A percentile compares a stretch with the other conserved stretches of the same genome.
phyloP scores from a whole-genome alignment of 2,888 invertebrate genomes.

The Mimumesa dahlbomi region DNA sequence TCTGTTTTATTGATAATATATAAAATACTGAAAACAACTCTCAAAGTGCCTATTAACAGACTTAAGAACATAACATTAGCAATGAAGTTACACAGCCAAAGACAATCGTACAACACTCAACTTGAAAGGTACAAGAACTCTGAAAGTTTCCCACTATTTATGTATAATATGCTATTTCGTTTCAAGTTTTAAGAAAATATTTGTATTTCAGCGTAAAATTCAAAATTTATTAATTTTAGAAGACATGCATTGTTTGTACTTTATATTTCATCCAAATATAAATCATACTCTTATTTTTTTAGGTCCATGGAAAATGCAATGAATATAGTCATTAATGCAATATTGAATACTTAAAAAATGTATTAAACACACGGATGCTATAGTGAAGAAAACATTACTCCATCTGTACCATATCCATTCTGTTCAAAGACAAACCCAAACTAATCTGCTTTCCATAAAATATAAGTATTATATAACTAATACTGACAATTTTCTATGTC shows the following conservation, averaged over 20 bases:
- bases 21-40: conserved; percentile 28
- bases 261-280: background rate
- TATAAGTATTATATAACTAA: background rate
- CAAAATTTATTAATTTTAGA: too few relatives aligned
- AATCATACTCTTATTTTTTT: conserved; percentile 28
- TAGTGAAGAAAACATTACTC: background rate
- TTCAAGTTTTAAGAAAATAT: background rate
- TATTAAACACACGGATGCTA: too few relatives aligned
- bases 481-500: background rate
- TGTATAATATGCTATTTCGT: background rate
- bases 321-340: conserved; percentile 12
- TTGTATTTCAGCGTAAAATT: too few relatives aligned
- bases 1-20: conserved; percentile 58
- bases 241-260: too few relatives aligned
- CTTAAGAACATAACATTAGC: conserved; percentile 31
- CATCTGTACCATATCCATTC: too few relatives aligned
- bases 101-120: conserved; percentile 10
- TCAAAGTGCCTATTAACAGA: conserved; percentile 20
- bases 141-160: too few relatives aligned
- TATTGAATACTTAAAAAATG: conserved; percentile 14
- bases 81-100: conserved; percentile 34
- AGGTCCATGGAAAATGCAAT: conserved; percentile 44
- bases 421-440: background rate
- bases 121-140: conserved; percentile 28
- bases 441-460: background rate